A percentile compares a stretch with the other conserved stretches of the same genome.
These are phyloP conservation scores for Rhabdomys pumilio DNA, from an alignment of 2,797 vertebrate species.

Conservation along the genomic window DNA sequence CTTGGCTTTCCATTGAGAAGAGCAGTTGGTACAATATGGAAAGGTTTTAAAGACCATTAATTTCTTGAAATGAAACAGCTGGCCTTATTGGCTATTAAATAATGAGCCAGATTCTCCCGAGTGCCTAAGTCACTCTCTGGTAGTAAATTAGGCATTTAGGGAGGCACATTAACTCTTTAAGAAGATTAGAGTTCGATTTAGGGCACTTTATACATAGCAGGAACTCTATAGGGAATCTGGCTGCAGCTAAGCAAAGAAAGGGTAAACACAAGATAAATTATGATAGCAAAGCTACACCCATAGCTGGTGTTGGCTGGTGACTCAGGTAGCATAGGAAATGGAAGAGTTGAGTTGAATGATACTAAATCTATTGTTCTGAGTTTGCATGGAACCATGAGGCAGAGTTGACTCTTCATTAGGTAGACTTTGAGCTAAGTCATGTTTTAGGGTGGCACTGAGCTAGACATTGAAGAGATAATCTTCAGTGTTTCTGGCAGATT, in stretches of 20 bases:
- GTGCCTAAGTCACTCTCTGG: constrained; percentile 83
- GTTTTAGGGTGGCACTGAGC: not conserved
- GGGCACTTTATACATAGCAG: constrained; percentile 54
- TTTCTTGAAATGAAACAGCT: constrained; percentile 90
- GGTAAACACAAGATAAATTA: not conserved
- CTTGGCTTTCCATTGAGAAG: constrained; percentile 85
- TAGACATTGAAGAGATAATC: not conserved
- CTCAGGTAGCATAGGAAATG: not conserved
- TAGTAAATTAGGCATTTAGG: constrained; percentile 86
- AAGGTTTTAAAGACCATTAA: constrained; percentile 90
- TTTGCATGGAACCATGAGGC: not conserved
- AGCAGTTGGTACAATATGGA: constrained; percentile 88
- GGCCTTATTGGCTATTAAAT: constrained; percentile 88
- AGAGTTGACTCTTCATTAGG: not conserved
- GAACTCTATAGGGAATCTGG: constrained; percentile 56
- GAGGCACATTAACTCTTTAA: constrained; percentile 84
- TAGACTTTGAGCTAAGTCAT: not conserved
- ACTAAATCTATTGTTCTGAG: not conserved
- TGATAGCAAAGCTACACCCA: not conserved
- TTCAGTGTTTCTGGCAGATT: not conserved
- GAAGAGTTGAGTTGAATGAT: not conserved
- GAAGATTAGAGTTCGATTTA: constrained; percentile 80
- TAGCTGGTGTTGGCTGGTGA: not conserved
- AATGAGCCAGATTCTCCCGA: constrained; percentile 86
- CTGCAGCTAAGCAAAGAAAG: constrained; percentile 33